Base-by-base conservation (phyloP, 2,888 invertebrate genomes). In the Hypena proboscidalis region DNA sequence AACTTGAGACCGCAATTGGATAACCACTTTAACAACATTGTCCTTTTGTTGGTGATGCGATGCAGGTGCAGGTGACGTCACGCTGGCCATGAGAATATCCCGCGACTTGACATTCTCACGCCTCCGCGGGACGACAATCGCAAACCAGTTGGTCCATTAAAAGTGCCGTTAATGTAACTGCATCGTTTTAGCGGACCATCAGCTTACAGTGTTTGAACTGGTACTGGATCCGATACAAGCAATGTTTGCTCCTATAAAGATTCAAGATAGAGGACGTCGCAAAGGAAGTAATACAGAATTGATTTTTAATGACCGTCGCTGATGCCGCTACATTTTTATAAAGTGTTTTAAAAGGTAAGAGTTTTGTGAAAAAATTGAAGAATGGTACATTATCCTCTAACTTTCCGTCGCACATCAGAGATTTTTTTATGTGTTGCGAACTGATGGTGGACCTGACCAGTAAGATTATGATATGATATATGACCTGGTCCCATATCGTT, bases 11-110 rank as follows among this genome's bases (percentile, higher is more conserved):
- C 66, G 75, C 80, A 80, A 79, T 80, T 79, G 78, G 78, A 80
- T 79, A 78, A 78, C 72, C 75, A 79, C 81, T 80, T 77, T 73
- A 74, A 70, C 67, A 74, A 77, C 73, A 74, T 80, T 80, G 81
- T 84, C 83, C 76, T 84, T 83, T 85, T 84, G 77, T 71, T 67
- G 71, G 58, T 64, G 64, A 68, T 65, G 63, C 56, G 58, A 48
- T 77, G 83, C 88, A 89, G 89, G 89, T 89, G 86, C 76, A 71
- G 58, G 62, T 85, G 88, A 87, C 85, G 85, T 85, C 83, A 85
- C 60, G 52, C 20, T 57, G 75, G 55, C 86, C 85, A 80, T 90
- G 90, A 85, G 87, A 87, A 84, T 80, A 78, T 76, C 72, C 82
- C 77, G 66, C 72, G 73, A 76, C 72, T 78, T 67, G 80, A 83